Evolutionary conservation across 2,797 vertebrate species (phyloP), one percentile per base, ranked within the genome.

Genomic region (Eremophila alpestris): DNA sequence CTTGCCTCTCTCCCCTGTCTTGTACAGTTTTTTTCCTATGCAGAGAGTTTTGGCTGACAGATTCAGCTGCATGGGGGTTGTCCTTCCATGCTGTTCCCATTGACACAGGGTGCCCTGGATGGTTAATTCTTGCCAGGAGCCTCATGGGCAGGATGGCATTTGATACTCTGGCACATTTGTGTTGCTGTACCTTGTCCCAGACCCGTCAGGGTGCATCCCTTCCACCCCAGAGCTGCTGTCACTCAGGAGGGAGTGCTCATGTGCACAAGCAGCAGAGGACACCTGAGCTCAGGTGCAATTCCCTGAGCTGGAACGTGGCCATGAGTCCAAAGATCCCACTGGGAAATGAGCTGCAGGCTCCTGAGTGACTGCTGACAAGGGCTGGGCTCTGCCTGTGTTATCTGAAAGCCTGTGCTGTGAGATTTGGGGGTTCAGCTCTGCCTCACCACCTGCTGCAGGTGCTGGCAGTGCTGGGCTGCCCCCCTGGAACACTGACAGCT

Each of bases 401-500:
- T 36, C 93, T 73, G 27, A 24, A 54, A 83, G 63, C 5, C 18
- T 51, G 10, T 23, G 16, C 71, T 58, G 5, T 13, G 24, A 29
- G 1, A 2, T n/a, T 11, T 36, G 1, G 27, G 11, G 9, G 6
- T 56, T 87, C 64, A 16, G 45, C 7, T 3, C 56, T 51, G 79
- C 43, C 60, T 77, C 62, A 40, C 84, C 84, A 70, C 89, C 89
- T 80, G 67, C 83, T 69, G 87, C 83, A 86, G 85, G 85, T 94
- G 74, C 83, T 76, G 54, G 32, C 78, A 43, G 51, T 20, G 30
- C 48, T 30, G 38, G 12, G 2, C 70, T 91, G 75, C 76, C 86
- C 79, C 34, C 84, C 71, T 23, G 41, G 36, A 79, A 49, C 0
- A 0, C 24, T 51, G 14, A 64, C 76, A 55, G 46, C 58, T 55